Conservation (phyloP, 2,797 vertebrate genomes). For the Chelidonichthys spinosus region DNA sequence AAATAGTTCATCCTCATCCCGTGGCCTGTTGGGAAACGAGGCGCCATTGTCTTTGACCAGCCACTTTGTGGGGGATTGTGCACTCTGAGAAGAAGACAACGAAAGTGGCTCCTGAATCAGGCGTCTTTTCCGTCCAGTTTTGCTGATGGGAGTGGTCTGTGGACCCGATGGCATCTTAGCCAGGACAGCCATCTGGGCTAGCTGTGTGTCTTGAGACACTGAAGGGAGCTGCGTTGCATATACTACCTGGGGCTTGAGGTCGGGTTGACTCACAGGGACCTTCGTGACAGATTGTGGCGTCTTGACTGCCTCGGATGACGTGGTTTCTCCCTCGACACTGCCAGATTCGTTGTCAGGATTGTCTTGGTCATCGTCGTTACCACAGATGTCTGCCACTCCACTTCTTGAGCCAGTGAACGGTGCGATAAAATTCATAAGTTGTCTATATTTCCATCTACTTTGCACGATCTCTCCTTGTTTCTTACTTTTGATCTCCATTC, state of each 20-base stretch:
- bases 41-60: conserved; percentile 61
- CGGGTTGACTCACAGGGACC: conserved; percentile 33
- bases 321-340: conserved; percentile 47
- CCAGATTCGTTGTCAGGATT: conserved; percentile 55
- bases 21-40: conserved; percentile 40
- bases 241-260: conserved; percentile 58
- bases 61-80: conserved; percentile 52
- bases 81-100: conserved; percentile 32
- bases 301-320: conserved; percentile 46
- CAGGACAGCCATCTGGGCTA: conserved; percentile 55
- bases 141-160: conserved; percentile 41
- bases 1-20: conserved; percentile 83
- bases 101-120: conserved; percentile 29
- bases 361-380: conserved; percentile 55
- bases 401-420: conserved; percentile 76
- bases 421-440: conserved; percentile 78
- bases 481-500: conserved; percentile 77
- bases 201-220: conserved; percentile 54
- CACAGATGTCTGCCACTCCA: conserved; percentile 48
- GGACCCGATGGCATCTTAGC: conserved; percentile 55
- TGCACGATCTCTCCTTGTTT: conserved; percentile 71
- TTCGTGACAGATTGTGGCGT: conserved; percentile 44
- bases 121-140: conserved; percentile 63
- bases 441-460: conserved; percentile 80
- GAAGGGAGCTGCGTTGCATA: conserved; percentile 56